These are phyloP conservation scores for Agonopterix arenella DNA, from an alignment of 2,888 invertebrate species.

Conservation along the genomic window DNA sequence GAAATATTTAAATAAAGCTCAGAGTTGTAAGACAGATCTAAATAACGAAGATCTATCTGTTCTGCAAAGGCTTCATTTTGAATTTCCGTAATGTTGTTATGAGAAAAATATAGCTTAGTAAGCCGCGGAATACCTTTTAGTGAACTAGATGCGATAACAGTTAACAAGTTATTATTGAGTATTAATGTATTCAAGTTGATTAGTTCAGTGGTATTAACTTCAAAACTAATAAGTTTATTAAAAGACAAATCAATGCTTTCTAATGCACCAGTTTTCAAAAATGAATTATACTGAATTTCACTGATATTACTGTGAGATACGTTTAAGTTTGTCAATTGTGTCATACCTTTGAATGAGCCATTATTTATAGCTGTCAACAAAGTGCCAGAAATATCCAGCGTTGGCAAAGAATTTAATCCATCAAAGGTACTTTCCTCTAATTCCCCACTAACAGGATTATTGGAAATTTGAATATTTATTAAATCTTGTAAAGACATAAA, in stretches of 20 bases:
- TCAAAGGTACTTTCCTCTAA: slow-evolving; percentile 38
- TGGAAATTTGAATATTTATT: slow-evolving; percentile 38
- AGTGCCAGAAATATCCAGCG: slow-evolving; percentile 44
- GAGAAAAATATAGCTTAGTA: slow-evolving; percentile 27
- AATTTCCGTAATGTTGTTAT: slow-evolving; percentile 31
- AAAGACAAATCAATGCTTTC: slow-evolving; percentile 45
- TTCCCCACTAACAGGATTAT: slow-evolving; percentile 38
- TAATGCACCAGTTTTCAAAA: slow-evolving; percentile 34
- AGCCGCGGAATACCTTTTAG: slow-evolving; percentile 28
- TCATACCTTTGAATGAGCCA: slow-evolving; percentile 45
- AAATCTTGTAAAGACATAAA: slow-evolving; percentile 35
- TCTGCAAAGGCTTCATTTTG: slow-evolving; percentile 24
- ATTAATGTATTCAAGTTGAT: slow-evolving; percentile 26
- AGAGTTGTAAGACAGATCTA: slow-evolving; percentile 47
- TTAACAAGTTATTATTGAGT: slow-evolving; percentile 42
- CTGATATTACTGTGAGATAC: slow-evolving; percentile 39
- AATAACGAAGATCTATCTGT: slow-evolving; percentile 24
- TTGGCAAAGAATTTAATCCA: slow-evolving; percentile 39
- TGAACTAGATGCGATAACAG: slow-evolving; percentile 19
- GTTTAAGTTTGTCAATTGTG: slow-evolving; percentile 35
- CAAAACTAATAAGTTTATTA: slow-evolving; percentile 36
- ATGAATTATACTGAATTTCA: slow-evolving; percentile 39
- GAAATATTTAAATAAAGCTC: slow-evolving; percentile 26
- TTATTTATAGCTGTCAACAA: slow-evolving; percentile 35
- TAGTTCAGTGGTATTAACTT: slow-evolving; percentile 40